A percentile compares a stretch with the other conserved stretches of the same genome.
Conservation (phyloP, 2,113 vertebrate species). For the Paratilapia polleni region DNA sequence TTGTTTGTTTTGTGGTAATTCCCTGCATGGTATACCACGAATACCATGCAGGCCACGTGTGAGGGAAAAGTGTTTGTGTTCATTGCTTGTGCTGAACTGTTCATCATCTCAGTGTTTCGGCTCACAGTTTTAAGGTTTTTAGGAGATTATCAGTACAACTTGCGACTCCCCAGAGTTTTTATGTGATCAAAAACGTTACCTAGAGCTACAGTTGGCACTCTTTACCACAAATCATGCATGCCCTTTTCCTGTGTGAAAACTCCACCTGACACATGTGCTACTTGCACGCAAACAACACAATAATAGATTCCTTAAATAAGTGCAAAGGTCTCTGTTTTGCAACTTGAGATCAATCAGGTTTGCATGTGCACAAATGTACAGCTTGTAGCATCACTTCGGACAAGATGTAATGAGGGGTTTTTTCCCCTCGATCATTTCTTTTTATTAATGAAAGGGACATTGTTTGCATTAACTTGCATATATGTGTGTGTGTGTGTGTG, state of each 20-base stretch:
- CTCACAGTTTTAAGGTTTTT: not conserved
- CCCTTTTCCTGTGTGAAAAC: constrained; percentile 67
- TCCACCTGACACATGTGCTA: not conserved
- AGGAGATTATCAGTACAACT: no score
- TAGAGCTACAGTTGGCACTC: not conserved
- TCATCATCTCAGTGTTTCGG: not conserved
- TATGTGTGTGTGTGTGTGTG: no score
- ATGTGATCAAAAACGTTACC: not conserved
- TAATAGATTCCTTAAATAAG: not conserved
- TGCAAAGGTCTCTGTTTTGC: constrained; percentile 5
- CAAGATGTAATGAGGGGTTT: not conserved
- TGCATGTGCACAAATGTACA: not conserved
- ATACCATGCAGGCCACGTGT: no score
- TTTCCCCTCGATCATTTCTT: not conserved
- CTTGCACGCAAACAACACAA: not conserved
- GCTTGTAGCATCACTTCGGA: not conserved
- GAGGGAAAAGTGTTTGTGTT: not conserved
- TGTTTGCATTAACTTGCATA: no score
- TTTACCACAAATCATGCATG: constrained; percentile 20
- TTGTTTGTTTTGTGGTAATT: not conserved
- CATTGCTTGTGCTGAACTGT: not conserved
- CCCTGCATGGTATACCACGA: not conserved
- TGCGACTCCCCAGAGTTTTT: not conserved
- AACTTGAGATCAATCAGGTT: not conserved
- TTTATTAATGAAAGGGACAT: not conserved